Base-by-base conservation (phyloP, 2,113 vertebrate species). In the Semnornis frantzii region DNA sequence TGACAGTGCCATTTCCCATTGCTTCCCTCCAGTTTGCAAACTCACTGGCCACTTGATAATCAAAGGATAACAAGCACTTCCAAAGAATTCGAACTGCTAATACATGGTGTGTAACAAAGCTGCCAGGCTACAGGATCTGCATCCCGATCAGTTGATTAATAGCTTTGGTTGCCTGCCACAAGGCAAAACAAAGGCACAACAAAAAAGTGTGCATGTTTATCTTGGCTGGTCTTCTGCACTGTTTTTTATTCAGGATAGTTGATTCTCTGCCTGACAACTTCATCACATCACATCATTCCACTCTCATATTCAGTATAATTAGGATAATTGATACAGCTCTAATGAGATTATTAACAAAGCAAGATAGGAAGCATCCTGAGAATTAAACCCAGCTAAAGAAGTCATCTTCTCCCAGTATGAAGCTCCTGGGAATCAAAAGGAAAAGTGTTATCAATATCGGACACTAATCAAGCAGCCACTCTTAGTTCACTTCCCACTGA, bases 281-380 rank as follows among this genome's bases (percentile, higher is more conserved):
- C 33, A 68, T 58, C 66, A 54, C 4, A 4, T 60, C 20, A 9
- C 31, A 25, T n/a, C 75, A 42, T 23, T 19, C 2, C 52, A 19
- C n/a, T n/a, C 21, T 31, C 57, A 78, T 42, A 54, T 13, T 44
- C 30, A n/a, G 16, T 64, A 9, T 39, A 89, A 92, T 60, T 57
- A 52, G 90, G 66, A 70, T 70, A 80, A 95, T 82, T 82, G 77
- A 78, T 48, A 55, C 19, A 76, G 73, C 9, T 46, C 44, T 73
- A 89, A 85, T 39, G 46, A 80, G 69, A 64, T 34, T 55, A 80
- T 77, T 82, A 90, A 68, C 75, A 59, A 90, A 90, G 42, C 68
- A 85, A 72, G 21, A 52, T 16, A 68, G 72, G 80, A 94, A 86
- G 15, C 23, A 55, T 59, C 21, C 66, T 55, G 33, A 88, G 16